Evolutionary conservation across 2,888 invertebrate species (phyloP).

Genomic region (Rotaria macrura): DNA sequence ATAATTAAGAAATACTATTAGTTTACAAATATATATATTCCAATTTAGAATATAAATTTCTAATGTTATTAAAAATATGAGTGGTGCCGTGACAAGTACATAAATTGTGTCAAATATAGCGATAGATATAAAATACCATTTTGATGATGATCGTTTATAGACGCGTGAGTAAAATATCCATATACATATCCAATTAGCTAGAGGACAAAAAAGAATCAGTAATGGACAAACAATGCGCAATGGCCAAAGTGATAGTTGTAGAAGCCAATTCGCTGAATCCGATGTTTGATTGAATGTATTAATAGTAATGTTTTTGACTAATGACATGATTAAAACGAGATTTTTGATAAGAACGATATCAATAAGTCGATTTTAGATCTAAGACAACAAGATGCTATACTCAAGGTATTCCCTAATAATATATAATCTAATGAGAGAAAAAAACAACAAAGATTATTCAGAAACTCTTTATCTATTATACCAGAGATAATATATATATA

Average conservation of each 20-base stretch:
- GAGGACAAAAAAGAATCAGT: not conserved
- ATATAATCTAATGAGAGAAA: not conserved
- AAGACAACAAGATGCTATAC: no score
- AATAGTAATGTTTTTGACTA: not conserved
- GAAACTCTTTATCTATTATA: no score
- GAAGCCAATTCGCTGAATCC: not conserved
- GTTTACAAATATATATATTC: not conserved
- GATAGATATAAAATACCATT: not conserved
- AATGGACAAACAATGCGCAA: not conserved
- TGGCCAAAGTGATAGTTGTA: not conserved
- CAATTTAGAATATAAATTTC: conserved; percentile 1
- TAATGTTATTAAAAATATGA: not conserved
- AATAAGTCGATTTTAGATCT: no score
- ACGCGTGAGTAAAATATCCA: not conserved
- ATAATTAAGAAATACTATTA: conserved; percentile 3
- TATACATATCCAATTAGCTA: not conserved
- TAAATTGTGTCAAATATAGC: conserved; percentile 5
- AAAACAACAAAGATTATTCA: no score
- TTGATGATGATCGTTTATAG: not conserved
- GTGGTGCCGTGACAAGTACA: not conserved
- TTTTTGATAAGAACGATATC: no score
- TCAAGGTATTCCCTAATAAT: no score
- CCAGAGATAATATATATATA: not conserved
- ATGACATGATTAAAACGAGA: not conserved
- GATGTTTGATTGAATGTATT: not conserved